Percentiles rank a stretch among this genome's conserved stretches.
Evolutionary conservation across 2,888 invertebrate genomes (phyloP).

Genomic region (Antheraea yamamai): DNA sequence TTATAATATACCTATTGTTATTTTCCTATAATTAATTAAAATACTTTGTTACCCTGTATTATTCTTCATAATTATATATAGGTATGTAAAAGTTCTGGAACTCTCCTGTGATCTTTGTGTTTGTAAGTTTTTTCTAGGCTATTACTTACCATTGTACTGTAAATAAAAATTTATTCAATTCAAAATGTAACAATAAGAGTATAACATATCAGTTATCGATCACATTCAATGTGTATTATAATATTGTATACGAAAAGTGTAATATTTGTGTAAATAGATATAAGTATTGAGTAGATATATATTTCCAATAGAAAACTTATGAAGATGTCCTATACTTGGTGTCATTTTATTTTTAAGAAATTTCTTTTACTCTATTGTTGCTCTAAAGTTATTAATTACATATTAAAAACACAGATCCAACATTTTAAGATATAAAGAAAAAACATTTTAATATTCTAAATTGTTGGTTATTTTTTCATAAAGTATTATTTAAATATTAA

Average conservation of each 20-base stretch:
- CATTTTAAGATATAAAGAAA: background rate
- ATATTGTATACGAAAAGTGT: slow-evolving; percentile 35
- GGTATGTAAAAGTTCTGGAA: slow-evolving; percentile 65
- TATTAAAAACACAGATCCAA: background rate
- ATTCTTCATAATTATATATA: slow-evolving; percentile 49
- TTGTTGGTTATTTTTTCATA: background rate
- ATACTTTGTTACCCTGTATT: slow-evolving; percentile 69
- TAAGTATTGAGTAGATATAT: slow-evolving; percentile 6
- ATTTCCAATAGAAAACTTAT: background rate
- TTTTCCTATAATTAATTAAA: slow-evolving; percentile 48
- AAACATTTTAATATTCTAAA: background rate
- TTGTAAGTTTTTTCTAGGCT: slow-evolving; percentile 55
- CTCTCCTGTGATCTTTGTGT: slow-evolving; percentile 80
- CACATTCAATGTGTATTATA: slow-evolving; percentile 47
- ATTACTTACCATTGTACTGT: background rate
- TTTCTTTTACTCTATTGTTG: too few relatives aligned
- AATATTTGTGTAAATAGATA: slow-evolving; percentile 41
- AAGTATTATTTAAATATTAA: background rate
- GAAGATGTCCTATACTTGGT: background rate
- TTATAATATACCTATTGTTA: slow-evolving; percentile 57
- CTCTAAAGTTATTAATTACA: background rate
- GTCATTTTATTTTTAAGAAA: background rate
- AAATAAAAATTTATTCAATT: slow-evolving; percentile 13
- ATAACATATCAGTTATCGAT: slow-evolving; percentile 23
- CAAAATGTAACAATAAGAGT: slow-evolving; percentile 21